phyloP scores from a whole-genome alignment of 2,888 invertebrate species.

The Dryadula phaetusa region DNA sequence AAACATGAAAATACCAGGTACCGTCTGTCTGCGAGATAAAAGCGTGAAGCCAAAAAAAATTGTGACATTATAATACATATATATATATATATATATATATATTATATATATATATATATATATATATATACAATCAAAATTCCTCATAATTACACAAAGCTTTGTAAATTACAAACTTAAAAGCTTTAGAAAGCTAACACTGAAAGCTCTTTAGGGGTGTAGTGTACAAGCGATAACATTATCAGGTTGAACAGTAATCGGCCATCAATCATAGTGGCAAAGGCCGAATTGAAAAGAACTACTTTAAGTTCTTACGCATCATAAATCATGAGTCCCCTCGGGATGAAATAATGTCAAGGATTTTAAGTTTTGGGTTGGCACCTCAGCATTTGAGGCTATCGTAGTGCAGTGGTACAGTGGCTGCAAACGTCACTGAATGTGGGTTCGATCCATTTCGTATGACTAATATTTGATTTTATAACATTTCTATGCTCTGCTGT shows the following conservation, averaged over 20 bases:
- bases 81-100: no score
- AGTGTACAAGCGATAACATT: constrained; percentile 37
- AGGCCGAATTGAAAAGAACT: constrained; percentile 36
- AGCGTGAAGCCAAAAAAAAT: no score
- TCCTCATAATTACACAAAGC: neutral
- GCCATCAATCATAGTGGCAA: constrained; percentile 40
- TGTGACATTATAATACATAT: no score
- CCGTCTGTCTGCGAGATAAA: no score
- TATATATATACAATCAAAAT: neutral
- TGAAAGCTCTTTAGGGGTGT: constrained; percentile 17
- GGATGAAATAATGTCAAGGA: constrained; percentile 16
- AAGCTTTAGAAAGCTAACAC: constrained; percentile 20
- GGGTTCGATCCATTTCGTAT: no score
- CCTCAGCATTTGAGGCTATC: neutral
- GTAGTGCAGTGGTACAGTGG: neutral
- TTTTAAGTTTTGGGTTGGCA: neutral
- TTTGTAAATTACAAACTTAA: constrained; percentile 7
- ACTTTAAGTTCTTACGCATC: constrained; percentile 32
- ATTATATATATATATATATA: no score
- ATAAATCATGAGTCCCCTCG: constrained; percentile 17
- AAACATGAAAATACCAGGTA: no score
- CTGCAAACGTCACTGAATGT: no score
- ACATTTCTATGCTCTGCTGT: no score
- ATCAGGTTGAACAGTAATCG: constrained; percentile 34
- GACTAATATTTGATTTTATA: no score